Percentiles rank a stretch among this genome's conserved stretches.
phyloP scores from a whole-genome alignment of 1,140 invertebrate genomes.

The Hyposmocoma kahamanoa region DNA sequence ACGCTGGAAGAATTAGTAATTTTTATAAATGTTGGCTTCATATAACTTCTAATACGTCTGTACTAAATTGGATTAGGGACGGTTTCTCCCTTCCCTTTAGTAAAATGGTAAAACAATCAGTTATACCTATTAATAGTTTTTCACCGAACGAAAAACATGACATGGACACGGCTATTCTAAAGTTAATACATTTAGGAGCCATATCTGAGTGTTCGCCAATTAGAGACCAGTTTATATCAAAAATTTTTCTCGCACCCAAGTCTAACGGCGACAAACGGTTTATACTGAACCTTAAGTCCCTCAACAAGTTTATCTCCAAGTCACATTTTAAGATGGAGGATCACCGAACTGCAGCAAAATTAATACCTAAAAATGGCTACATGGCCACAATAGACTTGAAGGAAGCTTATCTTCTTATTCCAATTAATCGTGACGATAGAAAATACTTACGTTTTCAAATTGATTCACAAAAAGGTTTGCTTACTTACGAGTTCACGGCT shows the following conservation, averaged over 20 bases:
- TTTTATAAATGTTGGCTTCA: not conserved
- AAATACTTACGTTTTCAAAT: slow-evolving; percentile 4
- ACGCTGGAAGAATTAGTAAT: not conserved
- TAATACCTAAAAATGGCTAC: slow-evolving; percentile 4
- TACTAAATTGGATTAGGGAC: not conserved
- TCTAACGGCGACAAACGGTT: not conserved
- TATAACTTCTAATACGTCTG: not conserved
- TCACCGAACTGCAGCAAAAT: not conserved
- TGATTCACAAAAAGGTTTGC: not conserved
- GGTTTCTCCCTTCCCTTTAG: not conserved
- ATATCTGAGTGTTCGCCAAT: not conserved
- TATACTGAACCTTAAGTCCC: not conserved
- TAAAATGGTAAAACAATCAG: not conserved
- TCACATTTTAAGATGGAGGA: slow-evolving; percentile 1
- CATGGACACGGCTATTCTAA: not conserved
- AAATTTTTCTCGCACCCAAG: not conserved
- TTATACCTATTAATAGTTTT: not conserved
- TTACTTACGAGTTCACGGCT: slow-evolving; percentile 4
- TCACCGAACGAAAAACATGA: not conserved
- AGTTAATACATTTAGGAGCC: not conserved
- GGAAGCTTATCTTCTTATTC: slow-evolving; percentile 5
- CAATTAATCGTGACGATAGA: not conserved
- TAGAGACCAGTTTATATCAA: not conserved
- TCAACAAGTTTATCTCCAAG: not conserved
- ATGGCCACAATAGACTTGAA: not conserved